Base-by-base conservation (phyloP, 2,888 invertebrate species). In the Steinernema carpocapsae region DNA sequence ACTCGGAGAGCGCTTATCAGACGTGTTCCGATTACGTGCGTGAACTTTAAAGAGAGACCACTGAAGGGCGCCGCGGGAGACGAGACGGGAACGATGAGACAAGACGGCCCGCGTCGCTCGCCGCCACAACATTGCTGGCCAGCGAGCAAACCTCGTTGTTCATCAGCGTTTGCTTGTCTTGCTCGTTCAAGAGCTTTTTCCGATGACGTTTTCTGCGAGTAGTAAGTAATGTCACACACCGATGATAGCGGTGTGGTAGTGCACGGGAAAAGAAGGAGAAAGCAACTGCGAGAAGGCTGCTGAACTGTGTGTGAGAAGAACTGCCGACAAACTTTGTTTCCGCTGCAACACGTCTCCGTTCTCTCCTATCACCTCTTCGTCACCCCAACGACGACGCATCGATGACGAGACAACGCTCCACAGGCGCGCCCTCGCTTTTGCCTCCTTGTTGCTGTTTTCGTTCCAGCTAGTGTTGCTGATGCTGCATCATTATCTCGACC, bases 381-480 rank as follows among this genome's bases (percentile, higher is more conserved):
- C 37, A 32, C 26, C 37, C 19, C 37, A 32, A 14, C 64, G 17
- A 17, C 37, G 10, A 17, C 14, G 6, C 48, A n/a, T 22, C 56
- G 56, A 19, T 26, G 10, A 29, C 64, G 64, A 26, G 64, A 14
- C 64, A 32, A 32, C 52, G 52, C 24, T 52, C 10, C 52, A 52
- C 24, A 52, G 52, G 52, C 37, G 64, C 64, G n/a, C 32, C 64
- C 64, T 64, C 64, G 64, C 64, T 32, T 64, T 64, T 26, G 64
- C 64, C 64, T 64, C 64, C 56, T 10, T n/a, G 1, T 64, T 52
- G 52, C 17, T 64, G 48, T 14, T 19, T 14, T 48, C 48, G 17
- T 48, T 48, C n/a, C 19, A 14, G 14, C 17, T 48, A 14, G 37
- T 37, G 37, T 37, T 37, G 37, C 37, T 37, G 37, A 37, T 37